Percentiles rank a stretch among this genome's conserved stretches.
phyloP scores from a whole-genome alignment of 2,888 invertebrate species.

The Tipula helvola region DNA sequence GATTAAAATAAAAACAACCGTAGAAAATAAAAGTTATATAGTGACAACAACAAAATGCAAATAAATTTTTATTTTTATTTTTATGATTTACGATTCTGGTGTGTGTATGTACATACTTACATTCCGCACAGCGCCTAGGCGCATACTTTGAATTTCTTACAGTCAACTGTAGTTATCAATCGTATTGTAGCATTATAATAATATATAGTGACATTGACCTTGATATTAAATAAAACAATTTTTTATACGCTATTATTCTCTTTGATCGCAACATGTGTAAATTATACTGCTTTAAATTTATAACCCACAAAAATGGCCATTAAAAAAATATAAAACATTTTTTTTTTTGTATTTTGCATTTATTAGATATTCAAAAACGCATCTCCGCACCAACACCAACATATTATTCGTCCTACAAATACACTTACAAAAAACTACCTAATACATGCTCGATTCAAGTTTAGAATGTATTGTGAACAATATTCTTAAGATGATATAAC shows the following conservation, averaged over 20 bases:
- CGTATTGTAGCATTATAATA: background rate
- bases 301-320: background rate
- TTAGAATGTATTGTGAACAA: background rate
- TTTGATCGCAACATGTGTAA: background rate
- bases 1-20: background rate
- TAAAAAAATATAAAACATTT: background rate
- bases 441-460: background rate
- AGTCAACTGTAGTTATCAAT: background rate
- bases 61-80: background rate
- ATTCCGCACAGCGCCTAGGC: background rate
- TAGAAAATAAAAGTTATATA: background rate
- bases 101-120: no score
- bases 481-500: background rate
- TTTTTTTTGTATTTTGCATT: background rate
- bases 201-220: background rate
- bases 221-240: background rate
- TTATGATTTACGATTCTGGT: background rate
- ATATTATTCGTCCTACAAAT: background rate
- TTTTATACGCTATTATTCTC: background rate
- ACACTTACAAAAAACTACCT: background rate
- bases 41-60: background rate
- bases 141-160: background rate
- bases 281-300: background rate
- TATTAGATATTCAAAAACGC: background rate
- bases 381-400: background rate